Percentiles rank a stretch among this genome's conserved stretches.
Evolutionary conservation across 2,797 vertebrate genomes (phyloP).

Genomic region (Betta splendens): DNA sequence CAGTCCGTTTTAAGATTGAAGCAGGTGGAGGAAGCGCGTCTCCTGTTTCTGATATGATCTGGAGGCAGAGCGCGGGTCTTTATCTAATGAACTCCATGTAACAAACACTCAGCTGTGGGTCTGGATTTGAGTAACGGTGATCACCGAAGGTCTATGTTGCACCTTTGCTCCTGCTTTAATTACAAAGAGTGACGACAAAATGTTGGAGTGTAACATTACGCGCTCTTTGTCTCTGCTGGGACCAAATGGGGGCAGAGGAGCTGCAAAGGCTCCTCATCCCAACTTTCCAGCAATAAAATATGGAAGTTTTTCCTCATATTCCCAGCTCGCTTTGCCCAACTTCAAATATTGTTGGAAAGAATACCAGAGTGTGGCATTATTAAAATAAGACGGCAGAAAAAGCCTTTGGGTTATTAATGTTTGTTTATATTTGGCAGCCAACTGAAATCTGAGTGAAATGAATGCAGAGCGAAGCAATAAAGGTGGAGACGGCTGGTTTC

Average conservation of each 20-base stretch:
- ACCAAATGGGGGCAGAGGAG: slow-evolving; percentile 10
- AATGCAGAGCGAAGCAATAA: slow-evolving; percentile 76
- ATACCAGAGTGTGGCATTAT: slow-evolving; percentile 54
- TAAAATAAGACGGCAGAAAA: slow-evolving; percentile 54
- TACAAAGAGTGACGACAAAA: slow-evolving; percentile 40
- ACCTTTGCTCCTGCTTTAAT: slow-evolving; percentile 39
- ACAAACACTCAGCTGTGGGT: slow-evolving; percentile 30
- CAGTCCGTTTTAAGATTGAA: neutral
- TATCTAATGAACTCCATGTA: slow-evolving; percentile 56
- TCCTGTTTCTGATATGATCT: slow-evolving; percentile 50
- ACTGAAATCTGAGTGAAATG: slow-evolving; percentile 60
- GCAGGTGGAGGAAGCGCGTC: slow-evolving; percentile 13
- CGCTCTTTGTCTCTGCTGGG: neutral
- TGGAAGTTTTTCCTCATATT: slow-evolving; percentile 18
- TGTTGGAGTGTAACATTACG: slow-evolving; percentile 16
- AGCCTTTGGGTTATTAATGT: slow-evolving; percentile 69
- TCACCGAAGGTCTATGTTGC: slow-evolving; percentile 29
- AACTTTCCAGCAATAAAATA: neutral
- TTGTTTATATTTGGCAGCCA: slow-evolving; percentile 69
- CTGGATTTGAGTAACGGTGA: slow-evolving; percentile 49
- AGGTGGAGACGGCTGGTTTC: slow-evolving; percentile 58
- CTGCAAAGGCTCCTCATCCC: neutral
- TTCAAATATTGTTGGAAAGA: slow-evolving; percentile 46
- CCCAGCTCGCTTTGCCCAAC: slow-evolving; percentile 4
- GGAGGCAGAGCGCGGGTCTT: slow-evolving; percentile 13